A percentile compares a stretch with the other conserved stretches of the same genome.
phyloP scores from a whole-genome alignment of 2,888 invertebrate species.

The Lamproptera curius region DNA sequence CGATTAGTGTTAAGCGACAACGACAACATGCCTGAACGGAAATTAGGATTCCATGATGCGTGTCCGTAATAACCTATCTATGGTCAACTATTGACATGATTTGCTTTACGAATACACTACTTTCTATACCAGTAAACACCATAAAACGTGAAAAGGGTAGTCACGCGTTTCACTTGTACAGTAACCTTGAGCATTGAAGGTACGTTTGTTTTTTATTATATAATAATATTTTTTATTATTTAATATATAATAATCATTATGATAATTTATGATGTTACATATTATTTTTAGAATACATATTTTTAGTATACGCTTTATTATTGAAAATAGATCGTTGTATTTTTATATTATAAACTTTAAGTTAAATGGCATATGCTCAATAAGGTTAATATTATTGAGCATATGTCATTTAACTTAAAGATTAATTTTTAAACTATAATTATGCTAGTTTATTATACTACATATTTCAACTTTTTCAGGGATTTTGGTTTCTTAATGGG shows the following conservation, averaged over 20 bases:
- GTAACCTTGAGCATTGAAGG: conserved; percentile 46
- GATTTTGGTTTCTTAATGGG: conserved; percentile 37
- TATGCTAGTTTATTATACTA: not conserved
- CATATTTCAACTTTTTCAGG: conserved; percentile 5
- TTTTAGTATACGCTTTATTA: too few species aligned
- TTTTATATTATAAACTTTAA: not conserved
- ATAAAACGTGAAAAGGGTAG: conserved; percentile 56
- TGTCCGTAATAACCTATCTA: conserved; percentile 26
- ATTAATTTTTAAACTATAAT: not conserved
- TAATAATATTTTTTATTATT: too few species aligned
- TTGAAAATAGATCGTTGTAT: not conserved
- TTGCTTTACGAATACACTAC: conserved; percentile 55
- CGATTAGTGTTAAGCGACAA: too few species aligned
- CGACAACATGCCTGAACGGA: not conserved
- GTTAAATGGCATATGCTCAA: not conserved
- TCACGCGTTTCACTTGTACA: conserved; percentile 40
- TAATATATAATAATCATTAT: too few species aligned
- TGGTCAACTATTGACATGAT: conserved; percentile 60
- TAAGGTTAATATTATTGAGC: not conserved
- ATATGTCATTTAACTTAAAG: not conserved
- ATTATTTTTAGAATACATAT: too few species aligned
- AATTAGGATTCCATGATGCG: conserved; percentile 19
- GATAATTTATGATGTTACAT: too few species aligned
- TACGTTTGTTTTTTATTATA: too few species aligned
- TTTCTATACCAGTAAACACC: conserved; percentile 43